A percentile compares a stretch with the other conserved stretches of the same genome.
Conservation (phyloP, 2,888 invertebrate species). For the Leucoma salicis region DNA sequence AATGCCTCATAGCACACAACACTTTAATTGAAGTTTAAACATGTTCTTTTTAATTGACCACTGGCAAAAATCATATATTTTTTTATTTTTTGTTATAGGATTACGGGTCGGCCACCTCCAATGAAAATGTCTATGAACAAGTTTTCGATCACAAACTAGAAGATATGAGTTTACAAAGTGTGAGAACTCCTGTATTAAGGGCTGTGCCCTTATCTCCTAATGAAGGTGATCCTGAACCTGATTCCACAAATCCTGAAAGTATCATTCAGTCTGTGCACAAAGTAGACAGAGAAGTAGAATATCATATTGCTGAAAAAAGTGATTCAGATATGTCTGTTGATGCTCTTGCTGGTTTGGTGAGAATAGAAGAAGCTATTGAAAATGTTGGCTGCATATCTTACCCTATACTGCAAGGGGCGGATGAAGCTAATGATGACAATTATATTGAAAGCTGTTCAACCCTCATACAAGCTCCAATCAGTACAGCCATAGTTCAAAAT, state of each 20-base stretch:
- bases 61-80: no score
- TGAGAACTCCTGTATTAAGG: slow-evolving; percentile 72
- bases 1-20: no score
- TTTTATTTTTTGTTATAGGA: slow-evolving; percentile 63
- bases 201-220: slow-evolving; percentile 64
- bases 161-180: slow-evolving; percentile 73
- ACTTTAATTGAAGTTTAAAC: no score
- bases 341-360: slow-evolving; percentile 66
- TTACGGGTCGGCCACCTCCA: slow-evolving; percentile 81
- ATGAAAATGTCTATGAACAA: slow-evolving; percentile 73
- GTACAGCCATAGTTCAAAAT: slow-evolving; percentile 73
- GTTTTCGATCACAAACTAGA: slow-evolving; percentile 75
- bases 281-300: slow-evolving; percentile 69
- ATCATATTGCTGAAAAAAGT: slow-evolving; percentile 65
- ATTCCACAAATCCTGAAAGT: slow-evolving; percentile 74
- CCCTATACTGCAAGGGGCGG: slow-evolving; percentile 68
- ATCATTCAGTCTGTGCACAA: slow-evolving; percentile 67
- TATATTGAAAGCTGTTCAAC: slow-evolving; percentile 69
- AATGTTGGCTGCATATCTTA: slow-evolving; percentile 66
- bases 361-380: slow-evolving; percentile 69
- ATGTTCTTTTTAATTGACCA: no score
- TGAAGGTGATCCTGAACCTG: slow-evolving; percentile 70
- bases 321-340: slow-evolving; percentile 69
- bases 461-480: slow-evolving; percentile 69
- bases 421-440: slow-evolving; percentile 65